Evolutionary conservation across 2,113 vertebrate genomes (phyloP).

Genomic region (Otis tarda): DNA sequence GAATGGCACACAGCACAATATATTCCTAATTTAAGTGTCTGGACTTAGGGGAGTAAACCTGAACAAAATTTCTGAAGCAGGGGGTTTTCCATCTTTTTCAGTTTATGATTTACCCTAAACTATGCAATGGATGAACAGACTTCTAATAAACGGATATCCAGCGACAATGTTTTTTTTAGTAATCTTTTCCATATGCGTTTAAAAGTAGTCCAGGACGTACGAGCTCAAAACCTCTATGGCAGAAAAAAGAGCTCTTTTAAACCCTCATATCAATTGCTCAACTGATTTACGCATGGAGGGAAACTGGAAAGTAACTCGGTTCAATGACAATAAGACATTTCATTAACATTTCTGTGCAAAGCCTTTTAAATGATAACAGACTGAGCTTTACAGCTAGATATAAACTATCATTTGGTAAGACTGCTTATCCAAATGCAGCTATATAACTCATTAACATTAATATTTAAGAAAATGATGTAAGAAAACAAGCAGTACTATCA

Average conservation of each 20-base stretch:
- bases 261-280: neutral
- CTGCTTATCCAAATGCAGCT: neutral
- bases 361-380: neutral
- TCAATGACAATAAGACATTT: neutral
- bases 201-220: neutral
- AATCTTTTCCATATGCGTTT: slow-evolving; percentile 27
- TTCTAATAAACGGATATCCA: neutral
- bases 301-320: neutral
- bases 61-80: neutral
- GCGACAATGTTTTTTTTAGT: neutral
- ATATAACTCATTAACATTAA: neutral
- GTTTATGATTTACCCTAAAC: neutral
- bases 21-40: neutral
- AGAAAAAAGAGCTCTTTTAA: slow-evolving; percentile 7
- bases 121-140: neutral
- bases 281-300: neutral
- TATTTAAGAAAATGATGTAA: neutral
- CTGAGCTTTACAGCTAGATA: neutral
- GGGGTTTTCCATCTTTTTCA: neutral
- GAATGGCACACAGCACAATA: neutral
- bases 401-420: neutral
- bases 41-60: neutral
- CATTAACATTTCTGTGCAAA: neutral
- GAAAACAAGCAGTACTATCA: neutral
- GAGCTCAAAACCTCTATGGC: neutral